Evolutionary conservation across 2,888 invertebrate genomes (phyloP), one percentile per base, ranked within the genome.

Genomic region (Sarcophaga carnaria): DNA sequence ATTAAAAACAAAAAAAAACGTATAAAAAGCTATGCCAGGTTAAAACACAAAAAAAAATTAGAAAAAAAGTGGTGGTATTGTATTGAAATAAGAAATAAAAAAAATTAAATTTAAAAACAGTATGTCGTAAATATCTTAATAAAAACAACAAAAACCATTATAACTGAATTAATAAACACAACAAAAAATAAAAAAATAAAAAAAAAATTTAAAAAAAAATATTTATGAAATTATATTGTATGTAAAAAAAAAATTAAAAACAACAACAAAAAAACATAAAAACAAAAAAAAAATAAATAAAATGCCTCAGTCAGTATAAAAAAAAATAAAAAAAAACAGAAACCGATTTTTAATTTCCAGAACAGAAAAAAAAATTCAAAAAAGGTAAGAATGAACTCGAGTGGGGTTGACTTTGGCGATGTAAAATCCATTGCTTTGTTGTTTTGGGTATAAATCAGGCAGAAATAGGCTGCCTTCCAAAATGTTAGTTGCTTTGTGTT

Each of bases 281-380:
- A 82, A 74, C 54, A 86, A 83, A 88, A 86, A 86, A 80, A 80
- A 88, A 88, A 84, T 85, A 88, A 91, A 91, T 91, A 92, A 93
- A 93, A 93, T 93, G 93, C 93, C 93, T 93, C 93, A 93, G 93
- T 93, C 93, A 93, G 93, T 93, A 93, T 93, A 92, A 92, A 92
- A 91, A 90, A 88, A 89, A 88, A 37, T 2, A 77, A 78, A 85
- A 74, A 20, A 20, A 59, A 76, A 64, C 64, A 72, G 20, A 45
- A 59, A 45, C 17, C 17, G n/a, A 37, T 37, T 37, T 45, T 67
- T 47, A 10, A 45, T 67, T 20, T 45, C 49, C 49, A 49, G 12
- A 49, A 49, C 22, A 22, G 22, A 49, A 12, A 49, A 14, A 49
- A 49, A 11, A 49, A 37, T 6, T 37, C 6, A 6, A 37, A 37